Evolutionary conservation across 2,888 invertebrate genomes (phyloP), one percentile per base, ranked within the genome.

Genomic region (Neoitamus cyanurus): DNA sequence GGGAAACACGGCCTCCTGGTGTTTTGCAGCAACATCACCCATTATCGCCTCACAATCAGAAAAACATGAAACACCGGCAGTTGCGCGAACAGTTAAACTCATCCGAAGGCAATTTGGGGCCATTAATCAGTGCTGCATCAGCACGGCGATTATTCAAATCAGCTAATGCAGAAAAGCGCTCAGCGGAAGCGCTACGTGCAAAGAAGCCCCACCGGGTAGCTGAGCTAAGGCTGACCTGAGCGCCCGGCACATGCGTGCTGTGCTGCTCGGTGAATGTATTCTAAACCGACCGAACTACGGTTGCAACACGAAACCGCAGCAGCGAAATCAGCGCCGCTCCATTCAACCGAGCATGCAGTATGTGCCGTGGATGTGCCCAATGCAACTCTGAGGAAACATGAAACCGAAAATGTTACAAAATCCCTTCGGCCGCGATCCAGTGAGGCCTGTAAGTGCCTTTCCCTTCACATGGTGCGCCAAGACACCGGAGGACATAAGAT

Each of bases 381-480:
- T 37, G 36, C 25, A 75, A 3, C 37, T 34, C 36, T 9, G 31
- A 4, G 5, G 75, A 42, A 75, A 75, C 75, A 2, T 13, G 75
- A 75, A 11, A 75, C 75, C 28, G 75, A 75, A 37, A 75, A 42
- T 75, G 75, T 75, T 75, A 75, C 75, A 75, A 75, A 75, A 75
- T 75, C 75, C 42, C 42, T 75, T 37, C 28, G n/a, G 28, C 13
- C 28, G 28, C 28, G 42, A 46, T 75, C 20, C 28, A 42, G 20
- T 42, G 5, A 25, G 34, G 20, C 42, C 28, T 75, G 42, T 4
- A 1, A 70, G 69, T 0, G 70, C 6, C 13, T 75, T 42, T 75
- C 75, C 75, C 28, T 75, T 75, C 75, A 2, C 20, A 37, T 36
- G 13, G 11, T 75, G 25, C 15, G 68, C 36, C 36, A n/a, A 34